phyloP scores from a whole-genome alignment of 2,888 invertebrate genomes.

The Glaucopsyche alexis region DNA sequence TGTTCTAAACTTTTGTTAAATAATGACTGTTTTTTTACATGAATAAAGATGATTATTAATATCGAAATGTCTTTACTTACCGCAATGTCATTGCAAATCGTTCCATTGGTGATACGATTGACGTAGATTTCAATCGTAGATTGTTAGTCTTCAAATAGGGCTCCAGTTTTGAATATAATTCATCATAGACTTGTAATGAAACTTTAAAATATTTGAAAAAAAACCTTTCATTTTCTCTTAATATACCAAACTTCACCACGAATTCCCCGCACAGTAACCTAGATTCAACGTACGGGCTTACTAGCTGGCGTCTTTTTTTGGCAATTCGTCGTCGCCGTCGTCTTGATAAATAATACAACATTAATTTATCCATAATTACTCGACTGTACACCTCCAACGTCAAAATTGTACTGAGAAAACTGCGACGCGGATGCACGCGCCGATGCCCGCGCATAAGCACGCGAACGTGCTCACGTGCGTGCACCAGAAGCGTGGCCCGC shows the following conservation, averaged over 20 bases:
- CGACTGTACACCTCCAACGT: constrained; percentile 41
- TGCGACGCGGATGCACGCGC: constrained; percentile 37
- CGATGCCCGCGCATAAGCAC: constrained; percentile 39
- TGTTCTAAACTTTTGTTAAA: constrained; percentile 42
- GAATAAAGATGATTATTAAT: constrained; percentile 41
- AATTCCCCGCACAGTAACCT: constrained; percentile 41
- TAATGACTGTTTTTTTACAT: constrained; percentile 42
- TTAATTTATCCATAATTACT: constrained; percentile 41
- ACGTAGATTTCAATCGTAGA: constrained; percentile 41
- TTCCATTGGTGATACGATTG: constrained; percentile 43
- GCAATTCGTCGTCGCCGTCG: constrained; percentile 38
- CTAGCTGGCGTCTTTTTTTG: constrained; percentile 42
- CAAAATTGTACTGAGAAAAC: constrained; percentile 40
- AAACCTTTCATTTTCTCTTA: constrained; percentile 41
- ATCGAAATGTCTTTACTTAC: constrained; percentile 41
- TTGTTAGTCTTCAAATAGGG: constrained; percentile 43
- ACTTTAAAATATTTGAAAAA: constrained; percentile 43
- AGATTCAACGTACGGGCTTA: constrained; percentile 42
- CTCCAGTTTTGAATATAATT: constrained; percentile 44
- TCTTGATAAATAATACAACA: constrained; percentile 41
- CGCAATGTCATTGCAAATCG: constrained; percentile 42
- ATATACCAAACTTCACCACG: constrained; percentile 39
- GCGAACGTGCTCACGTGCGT: constrained; percentile 39
- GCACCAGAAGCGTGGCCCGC: constrained; percentile 33
- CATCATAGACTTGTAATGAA: constrained; percentile 42